Percentiles rank a stretch among this genome's conserved stretches.
Conservation (phyloP, 53 echinoderm and acorn worm genomes). For the Paracentrotus lividus region DNA sequence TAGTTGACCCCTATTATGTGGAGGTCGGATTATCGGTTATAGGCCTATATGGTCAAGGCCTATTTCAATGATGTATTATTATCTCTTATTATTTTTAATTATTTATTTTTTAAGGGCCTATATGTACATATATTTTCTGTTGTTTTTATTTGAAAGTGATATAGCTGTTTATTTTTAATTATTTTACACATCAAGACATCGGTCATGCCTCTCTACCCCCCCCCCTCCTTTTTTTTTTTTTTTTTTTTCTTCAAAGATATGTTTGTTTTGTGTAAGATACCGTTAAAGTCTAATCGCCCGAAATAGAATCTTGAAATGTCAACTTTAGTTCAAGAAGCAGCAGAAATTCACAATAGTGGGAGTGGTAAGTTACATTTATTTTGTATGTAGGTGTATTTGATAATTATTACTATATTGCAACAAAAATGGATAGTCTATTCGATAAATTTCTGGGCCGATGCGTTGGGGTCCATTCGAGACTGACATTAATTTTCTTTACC, state of each 20-base stretch:
- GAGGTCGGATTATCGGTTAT: too few species aligned
- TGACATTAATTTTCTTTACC: not conserved
- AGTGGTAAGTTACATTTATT: constrained; percentile 20
- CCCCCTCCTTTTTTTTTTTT: not conserved
- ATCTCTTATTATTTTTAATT: too few species aligned
- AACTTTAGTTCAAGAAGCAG: constrained; percentile 48
- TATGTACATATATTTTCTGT: too few species aligned
- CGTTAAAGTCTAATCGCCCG: not conserved
- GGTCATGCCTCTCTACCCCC: not conserved
- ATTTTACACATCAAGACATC: too few species aligned
- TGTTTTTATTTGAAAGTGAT: too few species aligned
- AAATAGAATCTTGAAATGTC: too few species aligned
- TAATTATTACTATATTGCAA: not conserved
- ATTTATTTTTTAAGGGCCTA: too few species aligned
- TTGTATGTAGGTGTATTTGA: not conserved
- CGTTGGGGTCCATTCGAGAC: not conserved
- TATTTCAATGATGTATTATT: too few species aligned
- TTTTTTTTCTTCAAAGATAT: too few species aligned
- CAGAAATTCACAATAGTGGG: constrained; percentile 61
- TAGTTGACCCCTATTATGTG: too few species aligned
- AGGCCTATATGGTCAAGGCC: too few species aligned
- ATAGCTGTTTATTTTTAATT: too few species aligned
- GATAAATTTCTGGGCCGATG: not conserved
- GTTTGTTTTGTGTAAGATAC: not conserved
- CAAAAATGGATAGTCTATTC: not conserved